These are phyloP conservation scores for Petrosia ficiformis DNA, from an alignment of 37 sponge, comb jelly and placozoan genomes.

Conservation along the genomic window DNA sequence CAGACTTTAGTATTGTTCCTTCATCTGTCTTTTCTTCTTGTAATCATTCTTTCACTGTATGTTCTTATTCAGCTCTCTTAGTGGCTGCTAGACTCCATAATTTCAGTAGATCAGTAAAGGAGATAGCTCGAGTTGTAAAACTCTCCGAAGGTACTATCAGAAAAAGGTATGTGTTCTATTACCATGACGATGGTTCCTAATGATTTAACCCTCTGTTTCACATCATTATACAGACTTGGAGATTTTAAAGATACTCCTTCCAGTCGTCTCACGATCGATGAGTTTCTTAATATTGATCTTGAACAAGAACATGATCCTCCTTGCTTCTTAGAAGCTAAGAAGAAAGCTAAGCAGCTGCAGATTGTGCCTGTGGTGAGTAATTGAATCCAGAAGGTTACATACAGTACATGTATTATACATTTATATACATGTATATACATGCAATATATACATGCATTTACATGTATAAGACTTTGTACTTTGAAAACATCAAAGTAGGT, in stretches of 20 bases:
- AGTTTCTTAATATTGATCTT: conserved; percentile 95
- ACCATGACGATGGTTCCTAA: background rate
- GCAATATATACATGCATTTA: too few relatives aligned
- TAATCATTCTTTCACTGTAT: background rate
- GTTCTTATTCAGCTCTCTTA: conserved; percentile 63
- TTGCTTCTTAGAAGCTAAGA: conserved; percentile 73
- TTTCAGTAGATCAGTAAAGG: conserved; percentile 73
- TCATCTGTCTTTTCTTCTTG: background rate
- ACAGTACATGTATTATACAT: too few relatives aligned
- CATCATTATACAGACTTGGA: conserved; percentile 21
- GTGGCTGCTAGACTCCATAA: conserved; percentile 89
- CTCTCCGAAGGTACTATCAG: conserved; percentile 82
- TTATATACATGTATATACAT: too few relatives aligned
- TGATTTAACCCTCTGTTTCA: background rate
- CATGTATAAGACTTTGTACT: background rate
- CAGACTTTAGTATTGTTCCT: too few relatives aligned
- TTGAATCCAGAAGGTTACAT: background rate
- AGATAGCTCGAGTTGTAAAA: conserved; percentile 85
- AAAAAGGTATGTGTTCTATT: conserved; percentile 62
- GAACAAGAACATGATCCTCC: conserved; percentile 98
- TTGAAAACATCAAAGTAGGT: too few relatives aligned
- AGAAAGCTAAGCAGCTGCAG: conserved; percentile 23
- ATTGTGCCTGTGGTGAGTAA: background rate
- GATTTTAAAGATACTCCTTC: conserved; percentile 97
- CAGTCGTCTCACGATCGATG: conserved; percentile 93